phyloP scores from a whole-genome alignment of 2,113 vertebrate species.

The Regulus satrapa region DNA sequence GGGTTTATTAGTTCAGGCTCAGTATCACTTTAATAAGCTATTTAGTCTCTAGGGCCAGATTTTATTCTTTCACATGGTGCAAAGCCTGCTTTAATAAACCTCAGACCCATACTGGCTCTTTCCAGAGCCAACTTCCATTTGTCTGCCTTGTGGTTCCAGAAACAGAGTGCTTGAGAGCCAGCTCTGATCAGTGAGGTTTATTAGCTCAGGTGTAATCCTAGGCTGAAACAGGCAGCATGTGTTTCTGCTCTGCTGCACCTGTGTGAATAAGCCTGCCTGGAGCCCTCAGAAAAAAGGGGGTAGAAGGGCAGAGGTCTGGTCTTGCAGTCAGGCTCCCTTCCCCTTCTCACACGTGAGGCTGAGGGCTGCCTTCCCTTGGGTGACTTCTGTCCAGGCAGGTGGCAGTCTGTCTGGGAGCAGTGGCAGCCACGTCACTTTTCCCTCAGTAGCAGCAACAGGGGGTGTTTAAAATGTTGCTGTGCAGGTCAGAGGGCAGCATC shows the following conservation, averaged over 20 bases:
- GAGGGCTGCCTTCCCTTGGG: background rate
- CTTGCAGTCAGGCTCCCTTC: too few relatives aligned
- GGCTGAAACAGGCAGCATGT: background rate
- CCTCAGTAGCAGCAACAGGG: background rate
- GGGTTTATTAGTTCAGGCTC: slow-evolving; percentile 30
- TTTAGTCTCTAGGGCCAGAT: slow-evolving; percentile 13
- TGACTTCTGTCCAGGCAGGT: rapidly evolving
- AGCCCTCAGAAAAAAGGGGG: background rate
- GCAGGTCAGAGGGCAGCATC: background rate
- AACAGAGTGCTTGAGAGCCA: background rate
- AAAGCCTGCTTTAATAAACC: slow-evolving; percentile 52
- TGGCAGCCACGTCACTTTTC: background rate
- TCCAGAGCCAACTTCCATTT: slow-evolving; percentile 30
- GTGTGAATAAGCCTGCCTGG: background rate
- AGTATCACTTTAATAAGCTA: slow-evolving; percentile 41
- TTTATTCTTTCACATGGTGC: background rate
- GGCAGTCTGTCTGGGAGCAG: background rate
- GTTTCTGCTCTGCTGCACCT: slow-evolving; percentile 34
- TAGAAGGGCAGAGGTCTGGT: background rate
- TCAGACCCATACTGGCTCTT: background rate
- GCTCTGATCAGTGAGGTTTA: background rate
- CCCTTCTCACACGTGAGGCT: rapidly evolving
- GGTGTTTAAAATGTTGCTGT: background rate
- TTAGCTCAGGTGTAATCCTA: slow-evolving; percentile 49
- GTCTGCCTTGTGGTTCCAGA: background rate